Evolutionary conservation across 2,797 vertebrate species (phyloP), one percentile per base, ranked within the genome.

Genomic region (Anniella stebbinsi): DNA sequence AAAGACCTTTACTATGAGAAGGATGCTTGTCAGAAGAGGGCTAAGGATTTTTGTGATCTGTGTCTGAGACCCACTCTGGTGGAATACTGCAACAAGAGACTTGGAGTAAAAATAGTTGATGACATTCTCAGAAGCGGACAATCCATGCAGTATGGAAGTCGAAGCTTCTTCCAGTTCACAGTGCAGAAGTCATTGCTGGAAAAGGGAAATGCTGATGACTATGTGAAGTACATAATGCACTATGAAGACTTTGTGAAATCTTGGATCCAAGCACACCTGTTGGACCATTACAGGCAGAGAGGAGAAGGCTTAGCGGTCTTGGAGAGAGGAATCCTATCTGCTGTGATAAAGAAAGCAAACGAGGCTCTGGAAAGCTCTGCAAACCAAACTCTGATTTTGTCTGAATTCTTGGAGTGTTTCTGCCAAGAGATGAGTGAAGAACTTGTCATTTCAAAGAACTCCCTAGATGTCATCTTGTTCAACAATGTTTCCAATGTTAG

Each of bases 151-250:
- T 97, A 94, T 87, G 91, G 95, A 11, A 96, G 95, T 0, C 93
- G 94, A 9, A 81, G 33, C 21, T 77, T 90, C 33, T 93, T 94
- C 48, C 93, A 97, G 18, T 78, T 54, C 72, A 70, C 60, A 6
- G 78, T 96, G 75, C 85, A 95, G 84, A 97, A 98, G 81, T 66
- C 86, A n/a, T 93, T 97, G 67, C 91, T 98, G 30, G 94, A 97
- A 90, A 97, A 95, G 73, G 84, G 92, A 95, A 69, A 93, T 91
- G 0, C 86, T 97, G 83, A 97, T 41, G 10, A 72, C 13, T 90
- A 81, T 6, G 15, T 80, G 63, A 21, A 48, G 21, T 86, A 90
- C 15, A 86, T 86, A 86, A 86, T 36, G 13, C 7, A 45, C 1
- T 90, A 90, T 73, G 28, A 60, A 60, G 3, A 23, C 0, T 81